Base-by-base conservation (phyloP, 2,888 invertebrate genomes). In the Pimpla rufipes region DNA sequence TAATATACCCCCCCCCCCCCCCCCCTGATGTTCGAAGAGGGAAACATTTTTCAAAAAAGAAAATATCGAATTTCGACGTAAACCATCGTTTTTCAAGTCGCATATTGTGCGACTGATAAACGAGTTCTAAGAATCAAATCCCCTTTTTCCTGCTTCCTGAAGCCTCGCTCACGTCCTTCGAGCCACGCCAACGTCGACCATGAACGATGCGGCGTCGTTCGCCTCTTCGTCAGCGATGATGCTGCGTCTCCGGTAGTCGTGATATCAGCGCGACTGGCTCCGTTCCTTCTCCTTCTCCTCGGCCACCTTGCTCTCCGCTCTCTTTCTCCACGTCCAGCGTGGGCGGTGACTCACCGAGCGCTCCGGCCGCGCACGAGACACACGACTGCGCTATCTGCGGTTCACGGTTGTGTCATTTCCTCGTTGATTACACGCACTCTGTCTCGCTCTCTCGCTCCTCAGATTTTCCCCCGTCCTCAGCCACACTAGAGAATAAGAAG, bases 371-470 rank as follows among this genome's bases (percentile, higher is more conserved):
- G 11, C 29, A n/a, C n/a, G 57, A 35, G 57, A 57, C 57, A 64
- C 71, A 50, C 42, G 74, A 57, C 59, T 68, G n/a, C 55, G 57
- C 79, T 83, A 85, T 85, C 85, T 76, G 55, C 23, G 73, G 76
- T 81, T 83, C 76, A 83, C 74, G 79, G 52, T 79, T 79, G 83
- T 83, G 83, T 83, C 81, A 83, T 84, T 85, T 85, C 85, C 83
- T 76, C 59, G 84, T 83, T 74, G 81, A 85, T 84, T 79, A 79
- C 59, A 68, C 67, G 37, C 55, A 11, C n/a, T 57, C 16, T 18
- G 13, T 18, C 16, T 52, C 50, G n/a, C 47, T 47, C 16, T 16
- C 16, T n/a, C n/a, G n/a, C 16, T n/a, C n/a, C n/a, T 47, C 2
- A 16, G 6, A 47, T 16, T 47, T 47, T n/a, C 16, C n/a, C 74